These are phyloP conservation scores for Erythrocercus mccallii DNA, from an alignment of 2,113 vertebrate species.

Conservation along the genomic window DNA sequence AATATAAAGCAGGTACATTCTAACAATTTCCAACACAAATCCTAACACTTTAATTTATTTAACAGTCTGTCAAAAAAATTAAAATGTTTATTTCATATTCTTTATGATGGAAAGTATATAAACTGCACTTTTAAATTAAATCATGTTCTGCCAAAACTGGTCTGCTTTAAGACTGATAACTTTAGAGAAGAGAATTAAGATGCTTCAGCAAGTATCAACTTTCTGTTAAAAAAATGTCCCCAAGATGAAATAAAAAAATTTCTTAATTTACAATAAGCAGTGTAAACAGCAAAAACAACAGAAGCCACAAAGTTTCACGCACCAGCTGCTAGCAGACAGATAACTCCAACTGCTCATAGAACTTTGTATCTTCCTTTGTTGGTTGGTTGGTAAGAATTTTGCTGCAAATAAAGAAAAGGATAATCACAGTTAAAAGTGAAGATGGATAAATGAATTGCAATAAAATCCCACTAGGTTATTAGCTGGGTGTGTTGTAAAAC, in stretches of 20 bases:
- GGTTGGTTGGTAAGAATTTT: conserved; percentile 99
- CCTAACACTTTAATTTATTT: conserved; percentile 17
- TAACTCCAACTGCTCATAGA: conserved; percentile 75
- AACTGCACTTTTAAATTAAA: conserved; percentile 59
- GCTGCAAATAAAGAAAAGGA: conserved; percentile 75
- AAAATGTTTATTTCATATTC: conserved; percentile 45
- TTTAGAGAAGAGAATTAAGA: conserved; percentile 47
- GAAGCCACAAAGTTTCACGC: conserved; percentile 63
- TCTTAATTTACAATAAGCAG: conserved; percentile 75
- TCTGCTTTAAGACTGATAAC: conserved; percentile 59
- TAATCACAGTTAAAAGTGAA: not conserved
- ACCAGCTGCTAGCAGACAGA: conserved; percentile 52
- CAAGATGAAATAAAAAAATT: conserved; percentile 67
- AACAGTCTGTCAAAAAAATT: conserved; percentile 30
- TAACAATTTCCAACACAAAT: conserved; percentile 46
- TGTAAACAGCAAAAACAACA: conserved; percentile 72
- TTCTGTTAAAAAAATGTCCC: conserved; percentile 70
- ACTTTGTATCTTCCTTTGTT: conserved; percentile 99
- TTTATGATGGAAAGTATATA: conserved; percentile 45
- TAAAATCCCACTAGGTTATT: not conserved
- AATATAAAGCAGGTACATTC: conserved; percentile 6
- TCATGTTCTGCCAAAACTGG: conserved; percentile 35
- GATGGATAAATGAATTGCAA: not conserved
- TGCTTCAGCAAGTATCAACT: conserved; percentile 66
- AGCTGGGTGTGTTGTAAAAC: not conserved